Percentiles rank a stretch among this genome's conserved stretches.
Conservation (phyloP, 1,140 invertebrate species). For the Drosophila obscura region DNA sequence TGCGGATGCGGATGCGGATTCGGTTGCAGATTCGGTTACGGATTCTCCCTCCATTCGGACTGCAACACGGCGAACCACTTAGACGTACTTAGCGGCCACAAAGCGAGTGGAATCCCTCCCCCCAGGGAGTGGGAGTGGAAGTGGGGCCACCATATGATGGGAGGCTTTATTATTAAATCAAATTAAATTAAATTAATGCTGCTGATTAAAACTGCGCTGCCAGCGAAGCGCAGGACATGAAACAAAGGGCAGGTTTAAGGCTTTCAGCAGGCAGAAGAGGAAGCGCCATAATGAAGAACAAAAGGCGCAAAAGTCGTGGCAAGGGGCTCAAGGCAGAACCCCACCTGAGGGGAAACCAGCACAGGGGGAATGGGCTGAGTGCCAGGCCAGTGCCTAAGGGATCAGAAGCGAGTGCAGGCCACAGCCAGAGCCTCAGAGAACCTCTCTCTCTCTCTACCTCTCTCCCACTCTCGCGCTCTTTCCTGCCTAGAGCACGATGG, state of each 20-base stretch:
- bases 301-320: too few relatives aligned
- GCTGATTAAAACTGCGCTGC: slow-evolving; percentile 61
- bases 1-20: slow-evolving; percentile 7
- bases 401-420: too few relatives aligned
- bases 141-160: slow-evolving; percentile 8
- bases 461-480: too few relatives aligned
- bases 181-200: slow-evolving; percentile 82
- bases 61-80: slow-evolving; percentile 57
- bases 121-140: not conserved
- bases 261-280: too few relatives aligned
- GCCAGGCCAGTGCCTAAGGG: slow-evolving; percentile 12
- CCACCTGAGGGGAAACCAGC: too few relatives aligned
- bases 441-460: too few relatives aligned
- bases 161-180: slow-evolving; percentile 74
- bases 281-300: too few relatives aligned
- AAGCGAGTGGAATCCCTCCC: not conserved
- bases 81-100: slow-evolving; percentile 65
- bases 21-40: slow-evolving; percentile 3
- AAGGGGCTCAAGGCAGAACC: too few relatives aligned
- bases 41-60: slow-evolving; percentile 8
- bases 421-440: slow-evolving; percentile 10
- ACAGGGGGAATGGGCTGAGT: not conserved
- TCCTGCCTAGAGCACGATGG: slow-evolving; percentile 17
- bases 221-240: slow-evolving; percentile 29
- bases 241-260: slow-evolving; percentile 51